These are phyloP conservation scores for Heliothis peltigera DNA, from an alignment of 2,888 invertebrate genomes.

Conservation along the genomic window DNA sequence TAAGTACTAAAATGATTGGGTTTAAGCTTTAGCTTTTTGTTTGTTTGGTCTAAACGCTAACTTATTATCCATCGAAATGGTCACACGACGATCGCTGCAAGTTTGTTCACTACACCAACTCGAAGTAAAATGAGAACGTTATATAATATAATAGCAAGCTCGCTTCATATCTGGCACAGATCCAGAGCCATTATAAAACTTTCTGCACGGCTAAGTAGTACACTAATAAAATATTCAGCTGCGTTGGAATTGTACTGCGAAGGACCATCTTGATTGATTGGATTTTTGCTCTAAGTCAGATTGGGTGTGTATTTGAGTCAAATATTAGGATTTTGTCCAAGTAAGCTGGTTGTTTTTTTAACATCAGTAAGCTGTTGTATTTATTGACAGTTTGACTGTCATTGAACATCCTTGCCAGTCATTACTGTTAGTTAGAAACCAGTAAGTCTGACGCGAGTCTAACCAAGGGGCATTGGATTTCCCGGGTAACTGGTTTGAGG, in stretches of 20 bases:
- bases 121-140: conserved; percentile 57
- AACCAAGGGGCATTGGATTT: too few relatives aligned
- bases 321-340: not conserved
- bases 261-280: conserved; percentile 48
- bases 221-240: conserved; percentile 81
- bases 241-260: conserved; percentile 57
- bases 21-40: too few relatives aligned
- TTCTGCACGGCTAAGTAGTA: conserved; percentile 79
- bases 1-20: too few relatives aligned
- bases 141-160: conserved; percentile 66
- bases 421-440: too few relatives aligned
- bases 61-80: too few relatives aligned
- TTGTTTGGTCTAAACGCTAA: too few relatives aligned
- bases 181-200: conserved; percentile 86
- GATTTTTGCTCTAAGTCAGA: conserved; percentile 18
- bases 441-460: too few relatives aligned
- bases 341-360: not conserved
- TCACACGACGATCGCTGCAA: conserved; percentile 31
- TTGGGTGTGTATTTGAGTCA: not conserved
- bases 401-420: too few relatives aligned
- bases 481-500: too few relatives aligned
- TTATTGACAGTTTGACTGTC: too few relatives aligned
- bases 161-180: conserved; percentile 73
- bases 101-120: conserved; percentile 47
- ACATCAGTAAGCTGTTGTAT: too few relatives aligned